A percentile compares a stretch with the other conserved stretches of the same genome.
These are phyloP conservation scores for Rhinogobio ventralis DNA, from an alignment of 2,797 vertebrate genomes.

Conservation along the genomic window DNA sequence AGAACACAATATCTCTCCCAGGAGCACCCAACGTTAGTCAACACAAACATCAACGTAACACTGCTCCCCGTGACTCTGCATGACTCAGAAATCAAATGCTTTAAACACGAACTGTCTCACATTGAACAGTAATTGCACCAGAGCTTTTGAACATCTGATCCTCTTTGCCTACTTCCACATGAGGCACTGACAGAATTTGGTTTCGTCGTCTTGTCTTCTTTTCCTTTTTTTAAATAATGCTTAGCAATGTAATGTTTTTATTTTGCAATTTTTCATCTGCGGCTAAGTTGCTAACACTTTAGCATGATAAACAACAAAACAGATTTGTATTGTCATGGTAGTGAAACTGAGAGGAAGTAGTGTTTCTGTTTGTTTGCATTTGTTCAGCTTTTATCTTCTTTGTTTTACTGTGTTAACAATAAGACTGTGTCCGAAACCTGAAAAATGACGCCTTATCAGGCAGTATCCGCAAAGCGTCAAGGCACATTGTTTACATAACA, in stretches of 20 bases:
- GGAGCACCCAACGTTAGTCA: background rate
- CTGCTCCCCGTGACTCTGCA: background rate
- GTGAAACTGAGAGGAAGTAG: background rate
- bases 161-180: background rate
- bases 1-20: conserved; percentile 1
- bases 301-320: background rate
- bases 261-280: background rate
- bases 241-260: background rate
- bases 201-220: background rate
- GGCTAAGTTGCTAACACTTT: background rate
- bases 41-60: background rate
- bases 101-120: background rate
- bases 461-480: background rate
- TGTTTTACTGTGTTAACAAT: background rate
- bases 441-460: background rate
- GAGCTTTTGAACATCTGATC: background rate
- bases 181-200: background rate
- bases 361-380: background rate
- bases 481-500: background rate
- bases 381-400: background rate
- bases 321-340: background rate
- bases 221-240: background rate
- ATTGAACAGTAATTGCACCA: background rate
- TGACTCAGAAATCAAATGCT: conserved; percentile 23
- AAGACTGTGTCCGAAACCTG: background rate